Conservation (phyloP, 1,140 invertebrate species). For the Venturia canescens region DNA sequence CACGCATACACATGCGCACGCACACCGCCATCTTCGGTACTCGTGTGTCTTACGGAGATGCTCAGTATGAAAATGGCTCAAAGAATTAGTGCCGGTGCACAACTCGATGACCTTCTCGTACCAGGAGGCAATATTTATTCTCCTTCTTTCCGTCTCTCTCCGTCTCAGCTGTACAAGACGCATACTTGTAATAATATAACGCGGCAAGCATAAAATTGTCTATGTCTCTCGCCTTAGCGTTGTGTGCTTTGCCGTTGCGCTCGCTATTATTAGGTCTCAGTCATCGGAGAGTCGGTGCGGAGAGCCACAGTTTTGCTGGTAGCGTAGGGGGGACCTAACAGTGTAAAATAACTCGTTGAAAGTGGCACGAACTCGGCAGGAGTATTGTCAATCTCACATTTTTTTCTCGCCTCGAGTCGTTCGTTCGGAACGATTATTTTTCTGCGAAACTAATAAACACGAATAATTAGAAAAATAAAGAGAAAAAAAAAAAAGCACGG, state of each 20-base stretch:
- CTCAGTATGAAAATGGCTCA: no score
- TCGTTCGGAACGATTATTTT: neutral
- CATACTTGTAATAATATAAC: neutral
- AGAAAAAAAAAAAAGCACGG: no score
- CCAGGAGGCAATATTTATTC: no score
- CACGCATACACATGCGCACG: no score
- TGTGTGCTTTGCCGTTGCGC: neutral
- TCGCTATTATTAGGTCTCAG: conserved; percentile 73
- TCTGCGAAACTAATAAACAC: neutral
- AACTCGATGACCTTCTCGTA: no score
- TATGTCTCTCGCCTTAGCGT: neutral
- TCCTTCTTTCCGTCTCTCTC: neutral
- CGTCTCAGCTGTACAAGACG: neutral
- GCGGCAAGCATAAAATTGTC: neutral
- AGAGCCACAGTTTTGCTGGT: conserved; percentile 49
- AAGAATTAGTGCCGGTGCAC: no score
- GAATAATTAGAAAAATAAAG: no score
- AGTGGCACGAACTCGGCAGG: conserved; percentile 39
- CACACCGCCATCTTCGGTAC: no score
- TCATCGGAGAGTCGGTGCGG: conserved; percentile 65
- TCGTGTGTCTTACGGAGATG: no score
- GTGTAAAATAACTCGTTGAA: conserved; percentile 40
- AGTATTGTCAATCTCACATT: no score
- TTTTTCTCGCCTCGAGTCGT: neutral
- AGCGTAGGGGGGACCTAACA: conserved; percentile 36